phyloP scores from a whole-genome alignment of 2,888 invertebrate species.

The Trachelus iudaicus region DNA sequence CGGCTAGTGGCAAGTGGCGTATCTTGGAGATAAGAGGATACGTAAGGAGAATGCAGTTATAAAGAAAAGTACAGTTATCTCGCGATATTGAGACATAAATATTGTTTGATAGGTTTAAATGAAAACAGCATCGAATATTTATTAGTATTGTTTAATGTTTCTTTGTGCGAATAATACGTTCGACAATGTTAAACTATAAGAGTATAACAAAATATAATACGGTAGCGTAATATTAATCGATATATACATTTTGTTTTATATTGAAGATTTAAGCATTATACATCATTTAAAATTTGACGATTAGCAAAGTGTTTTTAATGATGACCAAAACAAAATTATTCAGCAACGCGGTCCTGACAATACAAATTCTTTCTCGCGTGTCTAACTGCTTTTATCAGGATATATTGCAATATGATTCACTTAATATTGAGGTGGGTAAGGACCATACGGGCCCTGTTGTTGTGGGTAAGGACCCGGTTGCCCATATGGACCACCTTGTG shows the following conservation, averaged over 20 bases:
- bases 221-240: constrained; percentile 25
- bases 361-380: neutral
- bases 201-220: constrained; percentile 20
- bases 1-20: neutral
- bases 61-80: neutral
- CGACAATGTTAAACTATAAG: constrained; percentile 15
- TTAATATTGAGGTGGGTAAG: constrained; percentile 45
- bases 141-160: constrained; percentile 42
- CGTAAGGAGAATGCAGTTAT: too few relatives aligned
- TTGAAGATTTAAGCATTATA: neutral
- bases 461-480: constrained; percentile 45
- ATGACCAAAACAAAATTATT: neutral
- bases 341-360: neutral
- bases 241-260: constrained; percentile 12
- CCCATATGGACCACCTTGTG: constrained; percentile 56
- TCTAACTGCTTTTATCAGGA: neutral
- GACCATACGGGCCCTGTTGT: constrained; percentile 38
- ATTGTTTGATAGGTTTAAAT: constrained; percentile 36
- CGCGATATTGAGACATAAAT: neutral
- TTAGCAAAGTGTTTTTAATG: constrained; percentile 17
- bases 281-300: constrained; percentile 35
- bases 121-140: constrained; percentile 51
- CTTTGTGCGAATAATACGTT: constrained; percentile 15
- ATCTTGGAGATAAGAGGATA: neutral
- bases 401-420: neutral